Evolutionary conservation across 2,113 vertebrate genomes (phyloP).

Genomic region (Prunella himalayana): DNA sequence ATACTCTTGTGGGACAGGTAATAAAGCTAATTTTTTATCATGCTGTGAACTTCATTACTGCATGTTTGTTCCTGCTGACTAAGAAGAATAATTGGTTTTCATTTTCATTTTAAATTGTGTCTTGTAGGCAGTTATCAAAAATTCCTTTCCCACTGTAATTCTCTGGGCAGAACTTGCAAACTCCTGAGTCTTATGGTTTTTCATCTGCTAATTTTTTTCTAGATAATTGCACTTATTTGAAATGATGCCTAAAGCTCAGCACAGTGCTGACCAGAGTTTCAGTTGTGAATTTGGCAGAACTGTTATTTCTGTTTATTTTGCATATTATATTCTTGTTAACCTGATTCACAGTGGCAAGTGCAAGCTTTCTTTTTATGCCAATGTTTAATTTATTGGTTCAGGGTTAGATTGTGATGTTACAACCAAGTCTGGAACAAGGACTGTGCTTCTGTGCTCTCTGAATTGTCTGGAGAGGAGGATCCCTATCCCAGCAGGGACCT

Average conservation of each 20-base stretch:
- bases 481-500: neutral
- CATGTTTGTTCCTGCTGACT: conserved; percentile 5
- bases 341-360: neutral
- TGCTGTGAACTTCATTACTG: conserved; percentile 10
- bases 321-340: neutral
- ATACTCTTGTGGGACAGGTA: neutral
- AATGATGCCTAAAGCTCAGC: neutral
- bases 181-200: neutral
- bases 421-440: neutral
- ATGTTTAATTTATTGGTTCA: neutral
- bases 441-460: neutral
- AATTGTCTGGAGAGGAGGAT: neutral
- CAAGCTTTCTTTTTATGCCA: neutral
- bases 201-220: neutral
- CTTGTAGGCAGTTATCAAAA: conserved; percentile 10
- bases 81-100: neutral
- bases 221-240: neutral
- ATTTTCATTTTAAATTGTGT: neutral
- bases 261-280: neutral
- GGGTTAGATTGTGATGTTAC: neutral
- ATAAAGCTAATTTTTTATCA: conserved; percentile 14
- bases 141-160: neutral
- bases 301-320: conserved; percentile 15
- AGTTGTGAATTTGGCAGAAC: neutral
- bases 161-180: neutral